Base-by-base conservation (phyloP, 2,113 vertebrate genomes). In the Madoqua kirkii region DNA sequence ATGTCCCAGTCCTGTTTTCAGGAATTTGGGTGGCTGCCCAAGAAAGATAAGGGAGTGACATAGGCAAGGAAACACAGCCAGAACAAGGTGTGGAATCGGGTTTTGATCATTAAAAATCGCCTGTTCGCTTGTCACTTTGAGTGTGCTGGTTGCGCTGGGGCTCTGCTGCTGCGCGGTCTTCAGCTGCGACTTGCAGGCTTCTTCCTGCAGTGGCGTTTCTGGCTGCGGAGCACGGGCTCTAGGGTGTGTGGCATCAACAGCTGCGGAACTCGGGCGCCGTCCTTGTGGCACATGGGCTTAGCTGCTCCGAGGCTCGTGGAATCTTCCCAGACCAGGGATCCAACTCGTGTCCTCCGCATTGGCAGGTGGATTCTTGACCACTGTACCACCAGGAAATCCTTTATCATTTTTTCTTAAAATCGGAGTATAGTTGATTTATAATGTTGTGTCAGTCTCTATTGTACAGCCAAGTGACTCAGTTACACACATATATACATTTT, bases 121-220 rank as follows among this genome's bases (percentile, higher is more conserved):
- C 8, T 16, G 2, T 15, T 74, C 2, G 5, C 5, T 43, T 7
- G 7, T 11, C 25, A 11, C 12, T 74, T 45, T 78, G 0, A 29
- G n/a, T 36, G 8, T 43, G 45, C 0, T 29, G 74, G 74, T 27
- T 78, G 74, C 3, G 3, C 25, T 8, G 40, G 6, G 40, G 9
- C 74, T 76, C 15, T 7, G 25, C 14, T 76, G 40, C 40, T 2
- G 71, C 2, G 2, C 13, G 14, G 40, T 27, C 74, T 29, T 27
- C 1, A 15, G 40, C 16, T 15, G 40, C 0, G 3, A 8, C 7
- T 27, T 3, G 2, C 7, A 0, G 40, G 13, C 40, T 45, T 14
- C 17, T 76, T 2, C 0, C 23, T 29, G 74, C 1, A 15, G 74
- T 4, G 74, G 40, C 1, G 13, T 27, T 43, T 76, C 74, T 15